Evolutionary conservation across 2,797 vertebrate species (phyloP).

Genomic region (Microctenopoma stevenorrisi): DNA sequence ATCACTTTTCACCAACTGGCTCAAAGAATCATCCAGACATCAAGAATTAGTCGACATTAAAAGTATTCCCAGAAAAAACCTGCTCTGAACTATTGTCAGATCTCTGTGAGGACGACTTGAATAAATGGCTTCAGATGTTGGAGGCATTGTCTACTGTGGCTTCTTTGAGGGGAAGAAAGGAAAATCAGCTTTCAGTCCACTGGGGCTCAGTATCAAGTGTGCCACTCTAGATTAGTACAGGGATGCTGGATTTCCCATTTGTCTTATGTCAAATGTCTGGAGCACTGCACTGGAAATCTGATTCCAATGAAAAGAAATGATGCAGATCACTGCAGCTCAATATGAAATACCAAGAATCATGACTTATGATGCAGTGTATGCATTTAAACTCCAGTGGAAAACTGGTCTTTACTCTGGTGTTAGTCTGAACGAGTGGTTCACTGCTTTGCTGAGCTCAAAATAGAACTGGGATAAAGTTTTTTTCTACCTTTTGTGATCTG

Average conservation of each 20-base stretch:
- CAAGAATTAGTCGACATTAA: slow-evolving; percentile 14
- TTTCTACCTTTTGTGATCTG: slow-evolving; percentile 2
- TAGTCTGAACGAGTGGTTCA: slow-evolving; percentile 7
- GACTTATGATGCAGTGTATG: background rate
- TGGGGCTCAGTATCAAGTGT: slow-evolving; percentile 9
- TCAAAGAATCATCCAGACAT: slow-evolving; percentile 3
- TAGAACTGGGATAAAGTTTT: slow-evolving; percentile 11
- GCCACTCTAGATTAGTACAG: slow-evolving; percentile 23
- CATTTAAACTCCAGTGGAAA: background rate
- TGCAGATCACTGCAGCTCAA: slow-evolving; percentile 20
- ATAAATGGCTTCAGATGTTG: slow-evolving; percentile 13
- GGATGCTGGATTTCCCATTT: slow-evolving; percentile 29
- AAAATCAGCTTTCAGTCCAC: slow-evolving; percentile 11
- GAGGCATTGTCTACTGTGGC: slow-evolving; percentile 8
- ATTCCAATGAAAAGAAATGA: slow-evolving; percentile 25
- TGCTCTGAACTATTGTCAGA: slow-evolving; percentile 3
- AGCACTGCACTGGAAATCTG: slow-evolving; percentile 3
- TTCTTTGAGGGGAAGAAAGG: background rate
- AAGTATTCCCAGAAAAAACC: slow-evolving; percentile 13
- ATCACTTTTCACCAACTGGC: slow-evolving; percentile 47
- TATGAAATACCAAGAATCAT: slow-evolving; percentile 19
- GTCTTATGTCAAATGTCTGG: slow-evolving; percentile 34
- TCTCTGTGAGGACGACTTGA: background rate
- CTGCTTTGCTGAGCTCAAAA: slow-evolving; percentile 35
- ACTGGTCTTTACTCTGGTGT: slow-evolving; percentile 9